Evolutionary conservation across 2,888 invertebrate genomes (phyloP), one percentile per base, ranked within the genome.

Genomic region (Fragum whitleyi): DNA sequence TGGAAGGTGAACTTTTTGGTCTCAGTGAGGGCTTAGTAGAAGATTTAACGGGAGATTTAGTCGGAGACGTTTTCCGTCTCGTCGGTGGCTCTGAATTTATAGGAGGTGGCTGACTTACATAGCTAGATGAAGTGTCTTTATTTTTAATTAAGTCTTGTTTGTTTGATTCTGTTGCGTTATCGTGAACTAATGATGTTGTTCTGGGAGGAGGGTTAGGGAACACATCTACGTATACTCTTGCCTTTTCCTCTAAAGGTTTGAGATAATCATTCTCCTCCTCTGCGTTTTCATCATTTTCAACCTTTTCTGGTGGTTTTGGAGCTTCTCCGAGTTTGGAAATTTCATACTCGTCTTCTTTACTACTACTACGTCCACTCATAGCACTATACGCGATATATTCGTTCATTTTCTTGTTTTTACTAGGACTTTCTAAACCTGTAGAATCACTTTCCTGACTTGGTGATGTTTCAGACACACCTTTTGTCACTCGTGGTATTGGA

Each of bases 301-400:
- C 36, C 39, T 28, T 73, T 57, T 76, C 68, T 5, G 85, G 85
- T 59, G 81, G 79, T 75, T 70, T 36, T 0, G 85, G 85, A 16
- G 85, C 85, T 26, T 81, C 79, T n/a, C 85, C 85, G 23, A 85
- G 51, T 69, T 85, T 85, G 29, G 74, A 74, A 53, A 85, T 57
- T 42, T 82, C 81, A 76, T 85, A 85, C 0, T 65, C 69, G 26
- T 82, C 80, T 11, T 82, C 85, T 59, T 81, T 77, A 23, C 51
- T 69, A 51, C 36, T 62, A 6, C 21, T 39, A 14, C 36, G 19
- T 23, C 47, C 57, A 26, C 29, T 67, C 69, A 69, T 42, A n/a
- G 47, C 59, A 73, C 28, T 32, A 29, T 65, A 51, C 23, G 68
- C 69, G 26, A 70, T 62, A 51, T 76, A 62, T 3, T 69, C 70